Evolutionary conservation across 2,888 invertebrate genomes (phyloP).

Genomic region (Charanyca ferruginea): DNA sequence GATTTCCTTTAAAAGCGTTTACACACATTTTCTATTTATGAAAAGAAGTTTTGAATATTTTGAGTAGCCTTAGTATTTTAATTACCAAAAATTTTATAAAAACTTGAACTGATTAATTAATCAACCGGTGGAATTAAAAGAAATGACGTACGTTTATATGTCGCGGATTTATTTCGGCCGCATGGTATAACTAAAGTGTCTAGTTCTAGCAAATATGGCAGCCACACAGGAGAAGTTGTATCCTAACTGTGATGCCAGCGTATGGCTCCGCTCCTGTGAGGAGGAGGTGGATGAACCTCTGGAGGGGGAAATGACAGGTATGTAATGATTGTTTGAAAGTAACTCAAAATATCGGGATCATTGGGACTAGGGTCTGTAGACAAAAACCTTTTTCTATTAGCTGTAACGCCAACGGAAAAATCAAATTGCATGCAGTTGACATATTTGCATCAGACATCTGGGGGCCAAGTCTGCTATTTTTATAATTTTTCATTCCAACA

Average conservation of each 20-base stretch:
- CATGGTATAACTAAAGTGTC: constrained; percentile 43
- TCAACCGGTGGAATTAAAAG: constrained; percentile 48
- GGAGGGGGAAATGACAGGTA: constrained; percentile 92
- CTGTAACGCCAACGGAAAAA: too few species aligned
- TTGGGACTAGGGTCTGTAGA: too few species aligned
- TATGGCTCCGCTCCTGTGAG: constrained; percentile 96
- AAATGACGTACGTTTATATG: constrained; percentile 20
- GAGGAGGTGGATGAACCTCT: constrained; percentile 94
- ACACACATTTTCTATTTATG: constrained; percentile 21
- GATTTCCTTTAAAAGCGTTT: constrained; percentile 19
- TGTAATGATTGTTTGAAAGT: constrained; percentile 1
- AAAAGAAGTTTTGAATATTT: constrained; percentile 36
- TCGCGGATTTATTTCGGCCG: constrained; percentile 22
- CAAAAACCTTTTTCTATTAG: too few species aligned
- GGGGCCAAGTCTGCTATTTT: too few species aligned
- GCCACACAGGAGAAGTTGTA: constrained; percentile 79
- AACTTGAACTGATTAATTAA: constrained; percentile 23
- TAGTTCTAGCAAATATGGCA: constrained; percentile 74
- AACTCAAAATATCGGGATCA: too few species aligned
- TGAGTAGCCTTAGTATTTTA: constrained; percentile 11
- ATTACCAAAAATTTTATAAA: not conserved
- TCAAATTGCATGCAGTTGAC: too few species aligned
- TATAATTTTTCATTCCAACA: too few species aligned
- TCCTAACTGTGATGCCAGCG: constrained; percentile 93
- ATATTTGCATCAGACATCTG: too few species aligned